phyloP scores from a whole-genome alignment of 2,888 invertebrate species.

The Philereme vetulata region DNA sequence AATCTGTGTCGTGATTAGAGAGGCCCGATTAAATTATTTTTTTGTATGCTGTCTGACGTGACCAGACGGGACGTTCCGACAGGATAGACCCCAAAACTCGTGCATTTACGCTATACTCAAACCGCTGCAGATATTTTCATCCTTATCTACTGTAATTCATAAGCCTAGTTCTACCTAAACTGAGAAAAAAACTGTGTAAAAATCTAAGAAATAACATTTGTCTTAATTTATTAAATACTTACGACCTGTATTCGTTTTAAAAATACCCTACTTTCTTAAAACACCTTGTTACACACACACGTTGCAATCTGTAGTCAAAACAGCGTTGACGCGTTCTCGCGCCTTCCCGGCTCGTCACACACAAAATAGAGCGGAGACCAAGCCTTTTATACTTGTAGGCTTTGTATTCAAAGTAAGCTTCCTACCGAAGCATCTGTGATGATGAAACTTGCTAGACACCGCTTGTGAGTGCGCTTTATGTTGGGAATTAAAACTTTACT shows the following conservation, averaged over 20 bases:
- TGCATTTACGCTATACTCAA: too few species aligned
- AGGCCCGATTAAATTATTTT: too few species aligned
- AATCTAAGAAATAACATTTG: too few species aligned
- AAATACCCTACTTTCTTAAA: slow-evolving; percentile 28
- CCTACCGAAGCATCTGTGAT: slow-evolving; percentile 79
- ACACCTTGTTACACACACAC: slow-evolving; percentile 36
- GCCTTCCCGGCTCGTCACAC: slow-evolving; percentile 76
- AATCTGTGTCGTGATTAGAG: too few species aligned
- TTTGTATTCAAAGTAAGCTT: slow-evolving; percentile 82
- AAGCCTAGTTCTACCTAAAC: too few species aligned
- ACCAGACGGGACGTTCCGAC: too few species aligned
- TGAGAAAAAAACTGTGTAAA: too few species aligned
- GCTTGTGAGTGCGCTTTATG: slow-evolving; percentile 80
- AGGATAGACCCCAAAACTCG: too few species aligned
- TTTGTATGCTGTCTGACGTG: too few species aligned
- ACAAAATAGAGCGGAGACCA: slow-evolving; percentile 78
- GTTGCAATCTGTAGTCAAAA: slow-evolving; percentile 57
- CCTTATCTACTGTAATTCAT: too few species aligned
- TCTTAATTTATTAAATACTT: too few species aligned
- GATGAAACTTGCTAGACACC: slow-evolving; percentile 83
- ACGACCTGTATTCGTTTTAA: not conserved
- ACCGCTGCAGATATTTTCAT: too few species aligned
- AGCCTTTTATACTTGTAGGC: slow-evolving; percentile 81
- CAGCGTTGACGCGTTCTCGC: slow-evolving; percentile 71
- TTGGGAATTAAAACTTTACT: slow-evolving; percentile 81